Percentiles rank a stretch among this genome's conserved stretches.
Evolutionary conservation across 2,888 invertebrate genomes (phyloP).

Genomic region (Hesperia comma): DNA sequence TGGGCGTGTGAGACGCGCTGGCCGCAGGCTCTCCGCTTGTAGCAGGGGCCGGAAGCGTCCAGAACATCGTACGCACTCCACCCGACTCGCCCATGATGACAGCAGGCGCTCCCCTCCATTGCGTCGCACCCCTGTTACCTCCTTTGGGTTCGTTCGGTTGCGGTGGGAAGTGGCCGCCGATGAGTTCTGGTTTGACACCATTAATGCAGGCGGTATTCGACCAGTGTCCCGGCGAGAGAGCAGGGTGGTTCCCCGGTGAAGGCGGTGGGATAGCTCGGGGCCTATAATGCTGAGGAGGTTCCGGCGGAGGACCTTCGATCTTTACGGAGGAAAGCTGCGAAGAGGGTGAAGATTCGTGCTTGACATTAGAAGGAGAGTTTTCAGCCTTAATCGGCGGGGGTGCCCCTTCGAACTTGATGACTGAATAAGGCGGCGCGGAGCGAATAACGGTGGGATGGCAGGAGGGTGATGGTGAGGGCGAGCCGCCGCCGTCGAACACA

Average conservation of each 20-base stretch:
- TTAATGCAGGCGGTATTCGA: slow-evolving; percentile 87
- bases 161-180: slow-evolving; percentile 85
- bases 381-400: slow-evolving; percentile 66
- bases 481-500: slow-evolving; percentile 79
- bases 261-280: slow-evolving; percentile 73
- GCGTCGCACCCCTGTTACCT: slow-evolving; percentile 68
- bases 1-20: slow-evolving; percentile 81
- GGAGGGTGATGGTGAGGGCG: slow-evolving; percentile 70
- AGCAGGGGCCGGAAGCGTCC: slow-evolving; percentile 85
- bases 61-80: slow-evolving; percentile 90
- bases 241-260: slow-evolving; percentile 69
- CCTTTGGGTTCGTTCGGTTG: slow-evolving; percentile 72
- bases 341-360: slow-evolving; percentile 61
- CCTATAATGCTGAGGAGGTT: slow-evolving; percentile 67
- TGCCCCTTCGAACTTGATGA: slow-evolving; percentile 85
- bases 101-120: slow-evolving; percentile 89
- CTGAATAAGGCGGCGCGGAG: slow-evolving; percentile 80
- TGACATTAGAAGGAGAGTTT: slow-evolving; percentile 58
- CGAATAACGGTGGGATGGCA: slow-evolving; percentile 83
- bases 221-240: slow-evolving; percentile 78
- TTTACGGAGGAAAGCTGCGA: slow-evolving; percentile 77
- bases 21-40: slow-evolving; percentile 80
- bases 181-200: slow-evolving; percentile 92
- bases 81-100: slow-evolving; percentile 97
- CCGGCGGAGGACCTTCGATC: slow-evolving; percentile 65